phyloP scores from a whole-genome alignment of 2,888 invertebrate genomes.

The Oxycera nigricornis region DNA sequence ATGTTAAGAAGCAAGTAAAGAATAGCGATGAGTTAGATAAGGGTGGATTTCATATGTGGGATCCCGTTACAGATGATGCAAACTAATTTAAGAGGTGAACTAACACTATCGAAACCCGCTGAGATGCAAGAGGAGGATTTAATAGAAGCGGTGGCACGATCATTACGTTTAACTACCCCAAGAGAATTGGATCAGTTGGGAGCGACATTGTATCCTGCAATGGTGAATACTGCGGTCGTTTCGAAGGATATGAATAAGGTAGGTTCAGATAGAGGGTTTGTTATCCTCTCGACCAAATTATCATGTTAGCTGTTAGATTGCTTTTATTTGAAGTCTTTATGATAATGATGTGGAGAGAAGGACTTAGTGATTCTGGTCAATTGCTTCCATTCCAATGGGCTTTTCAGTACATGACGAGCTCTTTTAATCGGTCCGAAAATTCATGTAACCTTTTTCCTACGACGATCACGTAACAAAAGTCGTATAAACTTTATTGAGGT shows the following conservation, averaged over 20 bases:
- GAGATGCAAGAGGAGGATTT: conserved; percentile 64
- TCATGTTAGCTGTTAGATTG: too few relatives aligned
- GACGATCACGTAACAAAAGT: too few relatives aligned
- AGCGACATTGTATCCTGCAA: conserved; percentile 72
- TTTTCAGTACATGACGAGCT: too few relatives aligned
- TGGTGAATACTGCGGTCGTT: conserved; percentile 71
- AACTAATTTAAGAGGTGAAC: conserved; percentile 80
- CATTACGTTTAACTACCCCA: conserved; percentile 65
- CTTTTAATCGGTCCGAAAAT: too few relatives aligned
- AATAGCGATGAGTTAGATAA: background rate
- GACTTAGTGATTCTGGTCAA: too few relatives aligned
- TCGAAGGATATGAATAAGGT: conserved; percentile 65
- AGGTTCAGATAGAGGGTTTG: conserved; percentile 41
- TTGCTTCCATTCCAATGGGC: too few relatives aligned
- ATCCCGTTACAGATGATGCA: conserved; percentile 71
- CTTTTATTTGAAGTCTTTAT: too few relatives aligned
- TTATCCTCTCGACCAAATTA: too few relatives aligned
- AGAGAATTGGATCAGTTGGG: conserved; percentile 66
- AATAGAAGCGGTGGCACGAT: conserved; percentile 68
- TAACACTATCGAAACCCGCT: conserved; percentile 64
- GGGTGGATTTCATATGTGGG: background rate
- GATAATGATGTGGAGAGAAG: too few relatives aligned
- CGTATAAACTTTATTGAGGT: too few relatives aligned
- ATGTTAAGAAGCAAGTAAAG: conserved; percentile 70
- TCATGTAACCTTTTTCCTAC: too few relatives aligned